Conservation (phyloP, 2,888 invertebrate genomes). For the Blastobasis lacticolella region DNA sequence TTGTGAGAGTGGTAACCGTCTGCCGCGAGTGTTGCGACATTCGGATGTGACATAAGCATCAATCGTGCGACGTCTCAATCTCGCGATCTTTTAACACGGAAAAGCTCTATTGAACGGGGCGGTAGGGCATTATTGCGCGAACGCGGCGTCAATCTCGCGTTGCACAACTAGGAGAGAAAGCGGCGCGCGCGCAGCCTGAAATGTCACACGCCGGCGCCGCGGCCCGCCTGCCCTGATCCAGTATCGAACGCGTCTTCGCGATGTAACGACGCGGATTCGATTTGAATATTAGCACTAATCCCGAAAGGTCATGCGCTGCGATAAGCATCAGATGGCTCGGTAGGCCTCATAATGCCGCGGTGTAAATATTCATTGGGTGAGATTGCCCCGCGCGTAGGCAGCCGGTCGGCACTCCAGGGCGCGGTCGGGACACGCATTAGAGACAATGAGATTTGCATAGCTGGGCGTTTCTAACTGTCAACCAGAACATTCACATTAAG, state of each 20-base stretch:
- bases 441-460: constrained; percentile 71
- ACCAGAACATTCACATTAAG: constrained; percentile 62
- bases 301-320: constrained; percentile 30
- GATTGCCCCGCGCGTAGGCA: constrained; percentile 53
- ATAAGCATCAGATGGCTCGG: constrained; percentile 33
- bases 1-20: constrained; percentile 4
- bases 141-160: constrained; percentile 58
- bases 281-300: constrained; percentile 20
- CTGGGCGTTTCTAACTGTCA: constrained; percentile 66
- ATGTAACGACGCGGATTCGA: constrained; percentile 6
- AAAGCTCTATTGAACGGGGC: constrained; percentile 49
- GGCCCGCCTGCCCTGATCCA: no score
- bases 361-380: constrained; percentile 65
- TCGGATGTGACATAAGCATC: constrained; percentile 41
- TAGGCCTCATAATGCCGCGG: constrained; percentile 40
- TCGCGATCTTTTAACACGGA: constrained; percentile 53
- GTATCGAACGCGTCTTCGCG: no score
- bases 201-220: constrained; percentile 30
- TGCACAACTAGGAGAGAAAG: constrained; percentile 51
- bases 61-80: constrained; percentile 53
- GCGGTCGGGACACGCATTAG: constrained; percentile 56
- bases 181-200: constrained; percentile 29
- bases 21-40: constrained; percentile 16
- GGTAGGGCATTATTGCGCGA: constrained; percentile 50
- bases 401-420: constrained; percentile 39